Evolutionary conservation across 1,140 invertebrate genomes (phyloP), one percentile per base, ranked within the genome.

Genomic region (Neodiprion pinetum): DNA sequence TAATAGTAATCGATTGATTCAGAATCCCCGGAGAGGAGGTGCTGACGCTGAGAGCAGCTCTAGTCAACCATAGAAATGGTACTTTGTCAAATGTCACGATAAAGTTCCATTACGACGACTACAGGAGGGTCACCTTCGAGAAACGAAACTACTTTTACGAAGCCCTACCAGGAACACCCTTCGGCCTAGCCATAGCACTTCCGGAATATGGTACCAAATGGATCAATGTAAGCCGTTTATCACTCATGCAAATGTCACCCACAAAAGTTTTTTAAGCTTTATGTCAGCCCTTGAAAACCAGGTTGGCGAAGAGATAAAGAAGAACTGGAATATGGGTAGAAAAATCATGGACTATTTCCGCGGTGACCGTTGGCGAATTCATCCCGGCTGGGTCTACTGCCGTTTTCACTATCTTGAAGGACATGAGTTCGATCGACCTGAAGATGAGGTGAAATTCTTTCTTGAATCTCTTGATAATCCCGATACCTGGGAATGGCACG

Each of bases 361-460:
- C 69, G 93, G 92, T 5, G 88, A 90, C 40, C 93, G 94, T 82
- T 98, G 96, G 93, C 93, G 93, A 82, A 90, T 98, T 17, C 95
- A 98, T 89, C 96, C 96, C 0, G 92, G 95, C 79, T 98, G 96
- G 96, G 92, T 94, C 0, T 97, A 97, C 82, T 97, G 96, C 86
- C 94, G 95, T 78, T 97, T 95, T 85, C 95, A 96, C 82, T 95
- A 96, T 82, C 86, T 94, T 69, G 93, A 94, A 83, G 92, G 92
- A 0, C 92, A 94, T 76, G 91, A 93, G 75, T 95, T 94, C 77
- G 83, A 91, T 10, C 92, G 87, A 14, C 90, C 93, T 3, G 95
- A 97, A 86, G 90, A 92, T 0, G 94, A 95, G 82, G 79, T 96
- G 9, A 86, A 91, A 11, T 92, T 95, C 78, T 97, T 97, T 83